These are phyloP conservation scores for Drosophila pallidifrons DNA, from an alignment of 1,140 invertebrate genomes.

Conservation along the genomic window DNA sequence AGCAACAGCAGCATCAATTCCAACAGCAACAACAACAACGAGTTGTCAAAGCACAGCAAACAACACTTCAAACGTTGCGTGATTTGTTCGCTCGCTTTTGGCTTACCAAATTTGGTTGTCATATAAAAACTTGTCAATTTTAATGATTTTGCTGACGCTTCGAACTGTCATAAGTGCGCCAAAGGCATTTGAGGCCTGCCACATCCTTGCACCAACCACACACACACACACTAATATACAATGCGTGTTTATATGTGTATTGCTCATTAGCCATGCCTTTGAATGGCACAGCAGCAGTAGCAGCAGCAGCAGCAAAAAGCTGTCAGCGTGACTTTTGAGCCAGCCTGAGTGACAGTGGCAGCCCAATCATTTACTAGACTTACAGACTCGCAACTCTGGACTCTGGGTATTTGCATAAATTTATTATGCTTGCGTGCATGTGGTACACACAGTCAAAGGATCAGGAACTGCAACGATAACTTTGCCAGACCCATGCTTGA, in stretches of 20 bases:
- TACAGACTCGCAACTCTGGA: background rate
- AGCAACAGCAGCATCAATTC: conserved; percentile 43
- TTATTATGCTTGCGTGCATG: conserved; percentile 63
- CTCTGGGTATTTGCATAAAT: conserved; percentile 70
- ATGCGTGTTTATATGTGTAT: conserved; percentile 24
- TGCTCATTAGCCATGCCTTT: conserved; percentile 71
- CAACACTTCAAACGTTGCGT: conserved; percentile 75
- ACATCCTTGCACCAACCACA: conserved; percentile 26
- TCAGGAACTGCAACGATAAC: conserved; percentile 31
- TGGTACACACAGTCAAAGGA: conserved; percentile 60
- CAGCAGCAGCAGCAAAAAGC: background rate
- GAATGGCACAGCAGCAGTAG: conserved; percentile 38
- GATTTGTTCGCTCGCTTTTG: conserved; percentile 41
- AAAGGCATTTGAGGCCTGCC: conserved; percentile 65
- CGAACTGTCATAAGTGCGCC: conserved; percentile 84
- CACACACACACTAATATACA: background rate
- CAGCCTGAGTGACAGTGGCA: conserved; percentile 51
- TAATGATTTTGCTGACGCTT: conserved; percentile 84
- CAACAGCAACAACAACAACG: conserved; percentile 48
- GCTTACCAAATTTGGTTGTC: conserved; percentile 77
- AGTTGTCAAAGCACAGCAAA: conserved; percentile 59
- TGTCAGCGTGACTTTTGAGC: conserved; percentile 56
- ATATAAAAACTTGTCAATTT: conserved; percentile 84
- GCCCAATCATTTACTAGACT: conserved; percentile 43
- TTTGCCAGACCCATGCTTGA: conserved; percentile 8